These are phyloP conservation scores for Zoanthus sansibaricus DNA, from an alignment of 92 coral and sea anemone species.

Conservation along the genomic window DNA sequence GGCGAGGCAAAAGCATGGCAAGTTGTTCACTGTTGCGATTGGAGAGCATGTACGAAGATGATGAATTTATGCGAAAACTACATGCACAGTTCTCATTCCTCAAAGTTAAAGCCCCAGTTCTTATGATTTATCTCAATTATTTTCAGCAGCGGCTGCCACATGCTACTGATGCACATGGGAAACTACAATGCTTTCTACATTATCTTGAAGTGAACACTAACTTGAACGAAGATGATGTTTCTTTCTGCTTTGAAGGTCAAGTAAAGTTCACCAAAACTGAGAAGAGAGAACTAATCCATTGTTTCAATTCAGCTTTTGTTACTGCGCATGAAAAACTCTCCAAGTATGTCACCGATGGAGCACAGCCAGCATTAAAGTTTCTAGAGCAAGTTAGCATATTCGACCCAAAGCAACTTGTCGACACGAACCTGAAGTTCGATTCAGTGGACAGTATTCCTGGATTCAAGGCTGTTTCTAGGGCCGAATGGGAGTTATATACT, in stretches of 20 bases:
- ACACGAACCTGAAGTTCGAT: slow-evolving; percentile 10
- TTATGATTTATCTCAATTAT: not conserved
- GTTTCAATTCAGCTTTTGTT: too few relatives aligned
- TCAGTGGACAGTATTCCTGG: slow-evolving; percentile 66
- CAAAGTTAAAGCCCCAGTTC: not conserved
- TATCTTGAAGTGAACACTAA: too few relatives aligned
- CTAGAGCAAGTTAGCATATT: slow-evolving; percentile 16
- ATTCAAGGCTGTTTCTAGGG: slow-evolving; percentile 60
- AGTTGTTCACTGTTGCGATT: too few relatives aligned
- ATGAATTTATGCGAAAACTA: not conserved
- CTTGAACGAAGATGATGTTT: too few relatives aligned
- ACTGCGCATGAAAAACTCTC: slow-evolving; percentile 18
- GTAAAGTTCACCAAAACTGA: too few relatives aligned
- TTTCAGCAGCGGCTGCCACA: not conserved
- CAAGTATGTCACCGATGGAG: slow-evolving; percentile 33
- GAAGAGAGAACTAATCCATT: too few relatives aligned
- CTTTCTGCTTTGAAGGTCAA: too few relatives aligned
- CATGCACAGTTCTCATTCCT: not conserved
- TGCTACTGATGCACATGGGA: not conserved
- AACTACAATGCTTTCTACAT: too few relatives aligned
- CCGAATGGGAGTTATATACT: slow-evolving; percentile 51
- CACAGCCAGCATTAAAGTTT: slow-evolving; percentile 38
- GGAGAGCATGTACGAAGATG: too few relatives aligned
- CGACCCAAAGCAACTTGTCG: not conserved
- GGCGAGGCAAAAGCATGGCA: too few relatives aligned